Evolutionary conservation across 1,140 invertebrate genomes (phyloP), one percentile per base, ranked within the genome.

Genomic region (Danaus melanippus): DNA sequence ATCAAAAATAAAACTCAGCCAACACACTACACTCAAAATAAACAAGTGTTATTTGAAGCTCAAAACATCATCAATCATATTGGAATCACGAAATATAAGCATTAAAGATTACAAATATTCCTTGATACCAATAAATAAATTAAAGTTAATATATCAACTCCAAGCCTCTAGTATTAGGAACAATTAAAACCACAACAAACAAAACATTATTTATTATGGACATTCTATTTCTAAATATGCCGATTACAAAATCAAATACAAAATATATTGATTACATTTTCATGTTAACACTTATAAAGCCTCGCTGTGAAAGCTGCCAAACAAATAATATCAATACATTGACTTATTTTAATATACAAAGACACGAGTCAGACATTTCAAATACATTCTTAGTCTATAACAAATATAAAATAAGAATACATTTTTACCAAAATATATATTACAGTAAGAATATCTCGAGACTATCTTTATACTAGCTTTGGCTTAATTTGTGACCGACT

Each of bases 121-220:
- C 21, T 32, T 32, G 21, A 32, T 32, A 0, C 21, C 21, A 32
- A 32, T 32, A 32, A 32, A 32, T 32, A 32, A 32, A 32, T 11
- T 1, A 47, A 47, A 47, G 15, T 47, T 12, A 32, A 32, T 32
- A 32, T 32, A 32, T 32, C 4, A 55, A 42, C 44, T 42, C 32
- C 54, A 60, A 55, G 48, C 53, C 15, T 59, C 52, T 60, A 55
- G 43, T 42, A 60, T 84, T 81, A 85, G 76, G 79, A 62, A 63
- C 66, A 73, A 85, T 68, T 83, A 79, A 85, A 85, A 85, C 79
- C 73, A 84, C 79, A 78, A 74, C 77, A 71, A 85, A 85, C 82
- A 85, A 81, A 85, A 84, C 78, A 85, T 73, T 65, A 50, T 84
- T 83, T 82, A 82, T 85, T 82, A 64, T 63, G 60, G 78, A 85